phyloP scores from a whole-genome alignment of 2,888 invertebrate genomes.

The Sussaba pulchella region DNA sequence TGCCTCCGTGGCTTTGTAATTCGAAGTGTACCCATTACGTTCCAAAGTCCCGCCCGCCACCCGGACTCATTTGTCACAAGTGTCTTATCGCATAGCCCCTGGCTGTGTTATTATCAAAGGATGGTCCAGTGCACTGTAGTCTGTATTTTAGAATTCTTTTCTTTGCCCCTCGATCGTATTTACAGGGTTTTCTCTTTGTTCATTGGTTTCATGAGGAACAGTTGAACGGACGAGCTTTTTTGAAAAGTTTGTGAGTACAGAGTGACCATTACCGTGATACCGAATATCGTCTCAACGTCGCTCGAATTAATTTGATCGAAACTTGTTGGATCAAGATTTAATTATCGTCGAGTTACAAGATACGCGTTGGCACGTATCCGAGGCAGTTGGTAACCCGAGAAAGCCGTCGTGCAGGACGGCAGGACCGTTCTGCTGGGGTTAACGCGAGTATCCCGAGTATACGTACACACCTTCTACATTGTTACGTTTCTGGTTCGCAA shows the following conservation, averaged over 20 bases:
- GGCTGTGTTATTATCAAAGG: conserved; percentile 39
- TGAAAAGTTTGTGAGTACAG: neutral
- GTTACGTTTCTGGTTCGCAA: conserved; percentile 27
- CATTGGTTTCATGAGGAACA: neutral
- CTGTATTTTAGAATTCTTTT: no score
- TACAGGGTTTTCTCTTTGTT: neutral
- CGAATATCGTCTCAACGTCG: conserved; percentile 23
- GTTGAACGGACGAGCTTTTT: neutral
- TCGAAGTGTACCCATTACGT: conserved; percentile 15
- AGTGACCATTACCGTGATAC: neutral
- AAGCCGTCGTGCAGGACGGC: conserved; percentile 1
- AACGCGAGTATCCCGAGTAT: neutral
- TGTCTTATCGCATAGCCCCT: neutral
- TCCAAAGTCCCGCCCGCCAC: conserved; percentile 11
- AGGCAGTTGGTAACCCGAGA: conserved; percentile 29
- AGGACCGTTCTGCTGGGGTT: conserved; percentile 11
- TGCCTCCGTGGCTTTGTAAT: conserved; percentile 18
- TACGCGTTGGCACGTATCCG: conserved; percentile 11
- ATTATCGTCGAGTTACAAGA: conserved; percentile 45
- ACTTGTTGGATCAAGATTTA: conserved; percentile 49
- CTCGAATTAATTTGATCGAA: conserved; percentile 54
- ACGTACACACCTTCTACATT: conserved; percentile 18
- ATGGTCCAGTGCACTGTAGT: conserved; percentile 5
- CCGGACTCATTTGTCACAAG: conserved; percentile 17
- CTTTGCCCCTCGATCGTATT: conserved; percentile 12